A percentile compares a stretch with the other conserved stretches of the same genome.
phyloP scores from a whole-genome alignment of 1,140 invertebrate species.

The Trypoxylus dichotomus region DNA sequence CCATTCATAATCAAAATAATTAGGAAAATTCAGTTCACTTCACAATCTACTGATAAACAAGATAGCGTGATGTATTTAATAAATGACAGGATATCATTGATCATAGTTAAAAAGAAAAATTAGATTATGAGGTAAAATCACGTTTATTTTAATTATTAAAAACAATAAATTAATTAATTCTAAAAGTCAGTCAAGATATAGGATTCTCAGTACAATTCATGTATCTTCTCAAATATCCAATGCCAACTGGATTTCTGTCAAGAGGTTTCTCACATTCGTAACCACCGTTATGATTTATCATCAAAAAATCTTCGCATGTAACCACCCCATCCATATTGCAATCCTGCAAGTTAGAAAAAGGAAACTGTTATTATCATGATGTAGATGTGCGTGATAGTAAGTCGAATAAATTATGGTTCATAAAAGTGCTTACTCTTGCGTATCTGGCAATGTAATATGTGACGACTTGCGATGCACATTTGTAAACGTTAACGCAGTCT shows the following conservation, averaged over 20 bases:
- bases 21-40: no score
- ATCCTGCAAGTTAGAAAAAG: no score
- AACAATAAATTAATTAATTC: background rate
- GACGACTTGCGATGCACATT: background rate
- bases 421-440: background rate
- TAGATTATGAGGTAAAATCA: no score
- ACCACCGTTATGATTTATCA: slow-evolving; percentile 64
- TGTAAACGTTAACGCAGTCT: background rate
- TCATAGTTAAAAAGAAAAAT: no score
- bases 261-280: slow-evolving; percentile 53
- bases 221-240: slow-evolving; percentile 38
- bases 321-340: slow-evolving; percentile 63
- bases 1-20: no score
- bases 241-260: slow-evolving; percentile 40
- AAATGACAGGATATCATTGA: no score
- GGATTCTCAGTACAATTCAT: slow-evolving; percentile 31
- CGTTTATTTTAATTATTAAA: background rate
- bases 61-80: no score
- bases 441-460: background rate
- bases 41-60: no score
- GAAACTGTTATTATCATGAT: no score
- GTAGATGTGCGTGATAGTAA: no score
- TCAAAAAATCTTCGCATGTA: slow-evolving; percentile 65
- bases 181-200: background rate
- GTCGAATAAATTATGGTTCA: no score